Evolutionary conservation across 2,888 invertebrate species (phyloP).

Genomic region (Watsonalla cultraria): DNA sequence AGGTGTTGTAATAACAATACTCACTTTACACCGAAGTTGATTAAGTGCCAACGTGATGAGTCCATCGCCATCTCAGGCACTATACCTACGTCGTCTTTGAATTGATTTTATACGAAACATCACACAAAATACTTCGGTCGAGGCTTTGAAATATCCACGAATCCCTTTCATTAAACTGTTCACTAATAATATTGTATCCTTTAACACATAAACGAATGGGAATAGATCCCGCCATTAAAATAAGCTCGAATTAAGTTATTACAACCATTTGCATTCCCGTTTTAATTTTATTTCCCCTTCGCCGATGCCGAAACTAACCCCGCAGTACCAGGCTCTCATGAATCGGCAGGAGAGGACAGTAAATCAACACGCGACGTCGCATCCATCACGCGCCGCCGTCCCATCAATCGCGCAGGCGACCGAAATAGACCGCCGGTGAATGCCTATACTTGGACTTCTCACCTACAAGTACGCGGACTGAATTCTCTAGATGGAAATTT

Average conservation of each 20-base stretch:
- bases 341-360: slow-evolving; percentile 54
- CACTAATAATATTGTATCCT: background rate
- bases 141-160: background rate
- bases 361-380: slow-evolving; percentile 61
- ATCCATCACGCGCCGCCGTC: slow-evolving; percentile 65
- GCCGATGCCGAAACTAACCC: slow-evolving; percentile 18
- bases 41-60: too few relatives aligned
- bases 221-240: slow-evolving; percentile 13
- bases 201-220: slow-evolving; percentile 6
- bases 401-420: slow-evolving; percentile 62
- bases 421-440: slow-evolving; percentile 57
- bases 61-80: too few relatives aligned
- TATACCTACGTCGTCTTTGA: too few relatives aligned
- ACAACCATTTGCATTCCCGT: slow-evolving; percentile 28
- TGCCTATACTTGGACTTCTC: slow-evolving; percentile 44
- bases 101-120: too few relatives aligned
- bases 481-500: slow-evolving; percentile 10
- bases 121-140: too few relatives aligned
- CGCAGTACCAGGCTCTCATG: slow-evolving; percentile 56
- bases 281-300: slow-evolving; percentile 30
- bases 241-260: slow-evolving; percentile 25
- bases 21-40: too few relatives aligned
- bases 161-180: background rate
- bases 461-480: slow-evolving; percentile 30
- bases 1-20: too few relatives aligned